phyloP scores from a whole-genome alignment of 1,140 invertebrate species.

The Monomorium pharaonis region DNA sequence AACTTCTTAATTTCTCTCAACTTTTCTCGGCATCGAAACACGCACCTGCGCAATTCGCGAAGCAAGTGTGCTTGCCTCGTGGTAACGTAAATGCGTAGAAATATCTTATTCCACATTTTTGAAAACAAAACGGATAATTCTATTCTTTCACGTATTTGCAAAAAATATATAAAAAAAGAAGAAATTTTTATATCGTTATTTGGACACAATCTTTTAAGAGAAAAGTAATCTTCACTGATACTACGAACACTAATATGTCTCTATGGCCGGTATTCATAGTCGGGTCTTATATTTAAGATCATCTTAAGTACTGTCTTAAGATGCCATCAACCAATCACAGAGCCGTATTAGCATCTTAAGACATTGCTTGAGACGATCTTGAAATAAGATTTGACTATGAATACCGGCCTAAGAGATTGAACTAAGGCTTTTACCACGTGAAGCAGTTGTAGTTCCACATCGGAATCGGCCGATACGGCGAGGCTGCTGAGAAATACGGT shows the following conservation, averaged over 20 bases:
- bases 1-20: slow-evolving; percentile 43
- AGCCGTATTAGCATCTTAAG: no score
- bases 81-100: background rate
- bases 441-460: slow-evolving; percentile 77
- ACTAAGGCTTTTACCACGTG: slow-evolving; percentile 78
- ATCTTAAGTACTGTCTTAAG: no score
- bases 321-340: no score
- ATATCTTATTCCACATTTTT: background rate
- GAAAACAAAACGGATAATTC: background rate
- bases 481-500: slow-evolving; percentile 44
- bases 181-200: background rate
- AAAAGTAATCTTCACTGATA: background rate
- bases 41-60: background rate
- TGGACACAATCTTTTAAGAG: background rate
- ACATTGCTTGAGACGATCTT: no score
- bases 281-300: no score
- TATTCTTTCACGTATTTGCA: background rate
- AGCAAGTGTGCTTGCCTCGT: no score
- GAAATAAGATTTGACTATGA: slow-evolving; percentile 35
- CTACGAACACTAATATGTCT: background rate
- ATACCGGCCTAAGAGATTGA: no score
- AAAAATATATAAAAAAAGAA: background rate
- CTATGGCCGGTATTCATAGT: no score
- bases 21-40: background rate
- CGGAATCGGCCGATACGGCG: slow-evolving; percentile 46